phyloP scores from a whole-genome alignment of 2,888 invertebrate species.

The Drosophila falleni region DNA sequence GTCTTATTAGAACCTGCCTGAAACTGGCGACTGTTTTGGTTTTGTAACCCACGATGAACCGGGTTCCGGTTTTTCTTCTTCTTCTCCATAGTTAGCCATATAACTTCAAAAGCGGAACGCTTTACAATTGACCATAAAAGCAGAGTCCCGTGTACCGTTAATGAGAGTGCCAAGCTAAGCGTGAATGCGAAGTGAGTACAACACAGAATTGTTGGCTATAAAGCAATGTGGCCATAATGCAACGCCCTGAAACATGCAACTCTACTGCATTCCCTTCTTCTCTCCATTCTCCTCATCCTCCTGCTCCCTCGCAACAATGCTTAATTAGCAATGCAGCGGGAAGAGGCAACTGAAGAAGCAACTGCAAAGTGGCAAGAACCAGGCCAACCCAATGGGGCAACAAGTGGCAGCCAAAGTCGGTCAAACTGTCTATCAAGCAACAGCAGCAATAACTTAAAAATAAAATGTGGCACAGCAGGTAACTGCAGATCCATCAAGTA shows the following conservation, averaged over 20 bases:
- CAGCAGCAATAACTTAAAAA: background rate
- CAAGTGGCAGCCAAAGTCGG: conserved; percentile 47
- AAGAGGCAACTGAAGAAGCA: background rate
- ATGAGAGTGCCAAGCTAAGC: conserved; percentile 45
- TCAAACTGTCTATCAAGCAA: conserved; percentile 28
- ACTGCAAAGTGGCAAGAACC: conserved; percentile 5
- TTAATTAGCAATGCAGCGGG: conserved; percentile 49
- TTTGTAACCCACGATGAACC: conserved; percentile 38
- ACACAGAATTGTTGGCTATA: conserved; percentile 31
- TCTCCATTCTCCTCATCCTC: background rate
- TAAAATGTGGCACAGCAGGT: conserved; percentile 47
- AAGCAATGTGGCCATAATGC: conserved; percentile 45
- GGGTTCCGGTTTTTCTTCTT: conserved; percentile 44
- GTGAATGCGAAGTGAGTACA: conserved; percentile 33
- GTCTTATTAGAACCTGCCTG: conserved; percentile 3
- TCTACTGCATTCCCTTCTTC: conserved; percentile 4
- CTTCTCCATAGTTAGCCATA: background rate
- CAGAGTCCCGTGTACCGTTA: conserved; percentile 54
- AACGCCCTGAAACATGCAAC: conserved; percentile 55
- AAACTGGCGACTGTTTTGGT: conserved; percentile 14
- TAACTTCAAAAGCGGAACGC: conserved; percentile 66
- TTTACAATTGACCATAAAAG: conserved; percentile 65
- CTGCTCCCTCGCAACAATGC: conserved; percentile 11
- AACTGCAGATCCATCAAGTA: conserved; percentile 12
- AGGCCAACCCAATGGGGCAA: conserved; percentile 51